Base-by-base conservation (phyloP, 2,797 vertebrate genomes). In the Anas bahamensis region DNA sequence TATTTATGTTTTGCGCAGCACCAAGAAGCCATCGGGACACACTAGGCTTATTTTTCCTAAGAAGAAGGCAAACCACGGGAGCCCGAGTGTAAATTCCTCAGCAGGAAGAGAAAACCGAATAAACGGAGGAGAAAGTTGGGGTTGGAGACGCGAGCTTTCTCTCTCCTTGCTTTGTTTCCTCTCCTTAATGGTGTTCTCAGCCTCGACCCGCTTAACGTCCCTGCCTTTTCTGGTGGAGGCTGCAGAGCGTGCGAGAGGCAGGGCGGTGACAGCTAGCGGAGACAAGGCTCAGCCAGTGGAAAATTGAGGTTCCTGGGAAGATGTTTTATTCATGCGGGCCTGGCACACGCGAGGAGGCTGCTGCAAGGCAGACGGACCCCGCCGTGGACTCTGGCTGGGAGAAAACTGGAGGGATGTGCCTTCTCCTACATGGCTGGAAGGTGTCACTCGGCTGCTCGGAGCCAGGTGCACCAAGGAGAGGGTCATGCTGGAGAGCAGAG, bases 351-450 rank as follows among this genome's bases (percentile, higher is more conserved):
- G 44, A 76, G 44, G 55, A 76, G 39, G 84, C 42, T 55, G 26
- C 64, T 29, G 57, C 1, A 1, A 55, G 55, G 50, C 0, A 2
- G 48, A 31, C 1, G 4, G 52, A 13, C 52, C 31, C 70, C 17
- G 50, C 83, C 1, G 3, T 35, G 46, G 35, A 22, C 31, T 64
- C 39, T 52, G 2, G 3, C 46, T 63, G 66, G 71, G 79, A 72
- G 52, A 35, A 42, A 0, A 1, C 46, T 0, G 1, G 60, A 71
- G 77, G 64, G 56, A 42, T 1, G 4, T 8, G 44, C 6, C 52
- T 57, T 15, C 59, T 81, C 48, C 59, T 53, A 17, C 17, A 0
- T 6, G 29, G n/a, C 95, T 44, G 35, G 21, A 70, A 76, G 82
- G 52, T 22, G 53, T 55, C 31, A 31, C 19, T 37, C 53, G 63